Evolutionary conservation across 2,797 vertebrate genomes (phyloP).

Genomic region (Pangasius sanitwongsei): DNA sequence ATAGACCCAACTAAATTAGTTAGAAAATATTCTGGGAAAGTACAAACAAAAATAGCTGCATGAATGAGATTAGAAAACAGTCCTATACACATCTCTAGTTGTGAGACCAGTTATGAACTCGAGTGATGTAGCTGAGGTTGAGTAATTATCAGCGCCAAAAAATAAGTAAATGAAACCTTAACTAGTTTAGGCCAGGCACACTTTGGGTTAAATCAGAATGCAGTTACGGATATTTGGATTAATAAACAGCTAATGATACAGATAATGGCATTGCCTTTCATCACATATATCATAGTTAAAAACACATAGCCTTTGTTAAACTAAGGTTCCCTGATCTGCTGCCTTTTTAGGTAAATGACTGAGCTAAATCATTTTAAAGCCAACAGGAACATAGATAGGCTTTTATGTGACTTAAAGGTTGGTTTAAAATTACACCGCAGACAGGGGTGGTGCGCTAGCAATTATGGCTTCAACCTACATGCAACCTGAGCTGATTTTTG

Average conservation of each 20-base stretch:
- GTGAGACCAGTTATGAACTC: not conserved
- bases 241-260: not conserved
- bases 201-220: not conserved
- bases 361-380: slow-evolving; percentile 60
- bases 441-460: slow-evolving; percentile 60
- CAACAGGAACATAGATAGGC: slow-evolving; percentile 58
- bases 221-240: not conserved
- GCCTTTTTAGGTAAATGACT: slow-evolving; percentile 58
- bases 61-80: not conserved
- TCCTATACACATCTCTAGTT: not conserved
- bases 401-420: slow-evolving; percentile 64
- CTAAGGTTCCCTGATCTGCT: slow-evolving; percentile 60
- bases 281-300: not conserved
- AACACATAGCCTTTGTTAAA: slow-evolving; percentile 25
- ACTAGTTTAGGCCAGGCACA: not conserved
- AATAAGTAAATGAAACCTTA: not conserved
- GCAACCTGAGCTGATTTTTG: slow-evolving; percentile 51
- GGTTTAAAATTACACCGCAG: slow-evolving; percentile 71
- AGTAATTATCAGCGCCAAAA: not conserved
- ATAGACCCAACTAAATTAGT: not conserved
- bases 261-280: not conserved
- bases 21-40: not conserved
- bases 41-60: not conserved
- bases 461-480: slow-evolving; percentile 68
- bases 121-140: not conserved